Evolutionary conservation across 1,140 invertebrate species (phyloP).

Genomic region (Drosophila azteca): DNA sequence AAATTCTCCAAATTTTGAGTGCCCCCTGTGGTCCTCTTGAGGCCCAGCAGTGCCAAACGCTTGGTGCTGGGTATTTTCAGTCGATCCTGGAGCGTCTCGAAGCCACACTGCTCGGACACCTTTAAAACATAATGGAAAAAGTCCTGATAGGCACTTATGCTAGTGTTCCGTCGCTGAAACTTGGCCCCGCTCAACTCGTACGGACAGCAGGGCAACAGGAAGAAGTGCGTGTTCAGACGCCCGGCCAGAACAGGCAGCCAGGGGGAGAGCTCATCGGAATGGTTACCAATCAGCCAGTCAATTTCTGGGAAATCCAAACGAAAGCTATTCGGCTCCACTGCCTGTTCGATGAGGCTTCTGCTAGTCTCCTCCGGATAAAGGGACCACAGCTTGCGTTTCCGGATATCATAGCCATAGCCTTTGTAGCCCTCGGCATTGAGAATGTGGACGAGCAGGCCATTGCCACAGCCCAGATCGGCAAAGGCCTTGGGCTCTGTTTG

Average conservation of each 20-base stretch:
- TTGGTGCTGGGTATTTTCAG: constrained; percentile 98
- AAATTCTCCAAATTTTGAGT: constrained; percentile 82
- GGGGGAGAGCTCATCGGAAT: constrained; percentile 98
- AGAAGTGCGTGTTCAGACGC: constrained; percentile 89
- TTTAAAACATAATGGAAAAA: constrained; percentile 92
- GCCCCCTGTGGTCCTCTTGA: constrained; percentile 84
- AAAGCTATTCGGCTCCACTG: constrained; percentile 89
- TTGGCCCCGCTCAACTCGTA: constrained; percentile 95
- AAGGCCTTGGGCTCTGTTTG: constrained; percentile 86
- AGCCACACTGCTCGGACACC: constrained; percentile 90
- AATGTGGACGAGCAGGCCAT: constrained; percentile 96
- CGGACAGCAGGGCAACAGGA: constrained; percentile 97
- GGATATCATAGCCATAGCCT: constrained; percentile 96
- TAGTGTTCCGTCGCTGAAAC: constrained; percentile 88
- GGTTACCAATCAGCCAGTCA: constrained; percentile 99
- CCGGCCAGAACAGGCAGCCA: constrained; percentile 98
- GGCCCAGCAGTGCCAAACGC: constrained; percentile 92
- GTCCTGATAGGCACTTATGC: constrained; percentile 91
- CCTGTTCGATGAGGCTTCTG: constrained; percentile 84
- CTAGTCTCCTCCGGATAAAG: constrained; percentile 86
- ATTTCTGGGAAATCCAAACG: constrained; percentile 88
- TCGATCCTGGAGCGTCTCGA: constrained; percentile 90
- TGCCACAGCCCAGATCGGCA: constrained; percentile 98
- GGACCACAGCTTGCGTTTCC: constrained; percentile 95
- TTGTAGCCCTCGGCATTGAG: constrained; percentile 91